These are phyloP conservation scores for Autographa pulchrina DNA, from an alignment of 2,888 invertebrate genomes.

Conservation along the genomic window DNA sequence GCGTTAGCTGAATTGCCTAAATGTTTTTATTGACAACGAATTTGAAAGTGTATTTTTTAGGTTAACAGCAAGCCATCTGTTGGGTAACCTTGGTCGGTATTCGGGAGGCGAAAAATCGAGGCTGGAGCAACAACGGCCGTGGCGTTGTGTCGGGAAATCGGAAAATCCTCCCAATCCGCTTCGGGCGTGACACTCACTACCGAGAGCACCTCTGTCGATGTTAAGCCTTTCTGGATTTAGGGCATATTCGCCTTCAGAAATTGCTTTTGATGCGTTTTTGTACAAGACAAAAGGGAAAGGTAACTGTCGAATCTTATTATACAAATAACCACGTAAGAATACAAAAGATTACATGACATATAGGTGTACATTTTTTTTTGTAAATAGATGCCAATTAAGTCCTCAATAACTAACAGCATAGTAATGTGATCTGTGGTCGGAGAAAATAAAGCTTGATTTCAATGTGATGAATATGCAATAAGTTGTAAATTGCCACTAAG, in stretches of 20 bases:
- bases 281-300: constrained; percentile 39
- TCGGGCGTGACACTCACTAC: constrained; percentile 69
- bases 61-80: constrained; percentile 45
- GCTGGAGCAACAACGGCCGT: constrained; percentile 58
- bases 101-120: constrained; percentile 67
- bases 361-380: neutral
- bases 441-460: constrained; percentile 47
- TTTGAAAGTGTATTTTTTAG: constrained; percentile 52
- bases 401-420: constrained; percentile 9
- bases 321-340: constrained; percentile 6
- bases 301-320: constrained; percentile 20
- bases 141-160: constrained; percentile 75
- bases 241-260: constrained; percentile 67
- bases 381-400: constrained; percentile 9
- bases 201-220: constrained; percentile 67
- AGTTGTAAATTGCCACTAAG: constrained; percentile 51
- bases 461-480: constrained; percentile 63
- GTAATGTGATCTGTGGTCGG: constrained; percentile 14
- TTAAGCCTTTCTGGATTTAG: constrained; percentile 72
- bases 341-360: constrained; percentile 3
- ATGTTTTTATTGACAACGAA: constrained; percentile 48
- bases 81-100: constrained; percentile 67
- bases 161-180: constrained; percentile 74
- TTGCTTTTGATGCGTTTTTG: constrained; percentile 63
- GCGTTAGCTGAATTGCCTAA: constrained; percentile 28